Evolutionary conservation across 2,888 invertebrate species (phyloP), one percentile per base, ranked within the genome.

Genomic region (Cephus spinipes): DNA sequence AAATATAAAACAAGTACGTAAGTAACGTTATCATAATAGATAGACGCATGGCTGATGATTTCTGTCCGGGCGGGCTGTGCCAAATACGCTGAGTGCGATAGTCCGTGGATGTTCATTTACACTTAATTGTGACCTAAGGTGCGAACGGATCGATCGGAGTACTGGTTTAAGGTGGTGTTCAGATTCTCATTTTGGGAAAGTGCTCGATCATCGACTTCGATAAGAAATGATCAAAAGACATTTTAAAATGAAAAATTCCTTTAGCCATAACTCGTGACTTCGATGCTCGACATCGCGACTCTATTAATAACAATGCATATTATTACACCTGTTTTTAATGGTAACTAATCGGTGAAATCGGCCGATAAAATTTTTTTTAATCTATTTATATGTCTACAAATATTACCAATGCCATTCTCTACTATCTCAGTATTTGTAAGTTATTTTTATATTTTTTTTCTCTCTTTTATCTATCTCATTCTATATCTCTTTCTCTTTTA

Each of bases 361-460:
- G 23, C 55, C 55, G 55, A 55, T 55, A 55, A 9, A 55, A 31
- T 31, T 23, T 31, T 71, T 71, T 31, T 71, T 32, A 71, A 71
- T 32, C 71, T 71, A 71, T 71, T 71, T 71, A 71, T 74, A 69
- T 76, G 77, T 76, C 68, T 68, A 76, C 30, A 36, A 68, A 77
- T 73, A 36, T 74, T 71, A 40, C 73, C 77, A 69, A 78, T 79
- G 76, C 75, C 76, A 76, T 80, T 78, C 73, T 84, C 79, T 86
- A 83, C 81, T 83, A 81, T 78, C 81, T 83, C 86, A 84, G 79
- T 85, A 87, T 85, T 86, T 86, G 74, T 87, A 86, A 85, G 81
- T 82, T 85, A 84, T 87, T 84, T 84, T 55, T 55, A 55, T 55
- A 55, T 55, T 23, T 23, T 55, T 55, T 55, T 23, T 23, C 55